These are phyloP conservation scores for Ataeniobius toweri DNA, from an alignment of 2,797 vertebrate species.

Conservation along the genomic window DNA sequence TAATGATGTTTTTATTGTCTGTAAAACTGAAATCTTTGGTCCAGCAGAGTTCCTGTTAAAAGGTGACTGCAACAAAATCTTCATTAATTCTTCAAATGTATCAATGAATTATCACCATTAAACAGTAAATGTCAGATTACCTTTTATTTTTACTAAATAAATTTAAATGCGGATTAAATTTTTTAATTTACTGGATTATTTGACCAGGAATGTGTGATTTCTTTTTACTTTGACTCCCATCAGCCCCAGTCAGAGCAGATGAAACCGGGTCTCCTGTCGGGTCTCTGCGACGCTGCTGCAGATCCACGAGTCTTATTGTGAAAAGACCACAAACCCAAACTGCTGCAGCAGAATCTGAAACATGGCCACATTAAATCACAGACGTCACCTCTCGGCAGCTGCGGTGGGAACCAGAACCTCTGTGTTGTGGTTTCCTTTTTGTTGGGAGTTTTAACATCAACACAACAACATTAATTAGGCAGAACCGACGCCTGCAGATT, in stretches of 20 bases:
- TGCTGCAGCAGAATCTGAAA: neutral
- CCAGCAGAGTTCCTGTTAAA: too few species aligned
- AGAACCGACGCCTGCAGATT: neutral
- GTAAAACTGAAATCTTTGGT: too few species aligned
- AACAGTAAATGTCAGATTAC: neutral
- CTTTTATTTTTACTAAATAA: too few species aligned
- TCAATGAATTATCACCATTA: neutral
- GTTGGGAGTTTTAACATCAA: neutral
- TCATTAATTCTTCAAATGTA: neutral
- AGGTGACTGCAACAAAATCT: too few species aligned
- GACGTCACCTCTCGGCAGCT: slow-evolving; percentile 8
- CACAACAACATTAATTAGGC: slow-evolving; percentile 31
- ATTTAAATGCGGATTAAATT: neutral
- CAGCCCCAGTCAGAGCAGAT: neutral
- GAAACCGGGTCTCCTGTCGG: neutral
- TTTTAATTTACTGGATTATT: neutral
- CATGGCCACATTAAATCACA: neutral
- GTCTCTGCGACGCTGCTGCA: neutral
- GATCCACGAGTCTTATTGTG: slow-evolving; percentile 6
- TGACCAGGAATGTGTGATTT: neutral
- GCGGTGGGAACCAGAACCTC: slow-evolving; percentile 30
- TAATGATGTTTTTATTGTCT: neutral
- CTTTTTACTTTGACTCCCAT: too few species aligned
- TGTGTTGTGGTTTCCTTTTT: slow-evolving; percentile 2
- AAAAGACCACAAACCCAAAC: neutral